phyloP scores from a whole-genome alignment of 2,888 invertebrate species.

The Drosophila incognita region DNA sequence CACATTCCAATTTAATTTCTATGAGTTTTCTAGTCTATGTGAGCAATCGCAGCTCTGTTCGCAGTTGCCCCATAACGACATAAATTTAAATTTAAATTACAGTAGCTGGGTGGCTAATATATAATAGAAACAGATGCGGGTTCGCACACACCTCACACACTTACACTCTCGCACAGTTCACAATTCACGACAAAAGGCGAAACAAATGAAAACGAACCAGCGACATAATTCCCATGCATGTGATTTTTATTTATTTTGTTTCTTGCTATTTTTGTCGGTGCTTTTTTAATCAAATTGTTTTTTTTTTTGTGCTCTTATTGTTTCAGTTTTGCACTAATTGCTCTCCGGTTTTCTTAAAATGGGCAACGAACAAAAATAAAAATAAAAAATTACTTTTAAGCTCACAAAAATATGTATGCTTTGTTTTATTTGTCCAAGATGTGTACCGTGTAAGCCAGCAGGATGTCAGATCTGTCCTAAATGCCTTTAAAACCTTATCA shows the following conservation, averaged over 20 bases:
- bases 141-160: slow-evolving; percentile 49
- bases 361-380: slow-evolving; percentile 15
- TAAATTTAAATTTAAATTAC: slow-evolving; percentile 49
- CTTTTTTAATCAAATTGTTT: slow-evolving; percentile 40
- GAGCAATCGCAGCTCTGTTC: slow-evolving; percentile 21
- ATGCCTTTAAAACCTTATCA: not conserved
- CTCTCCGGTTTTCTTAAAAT: slow-evolving; percentile 45
- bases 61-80: slow-evolving; percentile 44
- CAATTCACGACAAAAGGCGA: slow-evolving; percentile 50
- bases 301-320: slow-evolving; percentile 66
- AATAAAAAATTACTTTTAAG: slow-evolving; percentile 29
- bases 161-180: slow-evolving; percentile 37
- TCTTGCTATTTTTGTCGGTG: slow-evolving; percentile 32
- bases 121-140: slow-evolving; percentile 37
- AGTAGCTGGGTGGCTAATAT: slow-evolving; percentile 39
- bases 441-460: slow-evolving; percentile 2
- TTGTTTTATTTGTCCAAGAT: slow-evolving; percentile 56
- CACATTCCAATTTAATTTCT: not conserved
- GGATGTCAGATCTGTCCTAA: not conserved
- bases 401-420: slow-evolving; percentile 63
- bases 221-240: slow-evolving; percentile 74
- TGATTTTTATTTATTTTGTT: slow-evolving; percentile 39
- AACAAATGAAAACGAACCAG: slow-evolving; percentile 45
- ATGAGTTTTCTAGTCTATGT: slow-evolving; percentile 7
- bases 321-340: slow-evolving; percentile 71